These are phyloP conservation scores for Eudyptes chrysolophus DNA, from an alignment of 2,113 vertebrate genomes.

Conservation along the genomic window DNA sequence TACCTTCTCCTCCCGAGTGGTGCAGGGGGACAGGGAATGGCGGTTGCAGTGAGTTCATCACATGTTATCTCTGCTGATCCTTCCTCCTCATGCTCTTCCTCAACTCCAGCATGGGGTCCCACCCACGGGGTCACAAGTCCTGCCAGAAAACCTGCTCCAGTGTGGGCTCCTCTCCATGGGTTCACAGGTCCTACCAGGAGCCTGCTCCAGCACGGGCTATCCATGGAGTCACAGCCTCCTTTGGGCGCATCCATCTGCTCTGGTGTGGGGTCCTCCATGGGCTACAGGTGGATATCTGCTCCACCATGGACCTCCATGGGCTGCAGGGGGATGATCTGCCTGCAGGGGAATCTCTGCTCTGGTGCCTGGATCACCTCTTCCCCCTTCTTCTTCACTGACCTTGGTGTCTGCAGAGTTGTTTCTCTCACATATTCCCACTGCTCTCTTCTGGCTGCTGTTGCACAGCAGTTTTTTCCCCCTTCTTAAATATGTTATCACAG, in stretches of 20 bases:
- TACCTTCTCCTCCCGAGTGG: background rate
- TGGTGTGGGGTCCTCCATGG: background rate
- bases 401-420: background rate
- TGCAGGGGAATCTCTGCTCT: background rate
- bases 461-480: background rate
- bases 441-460: background rate
- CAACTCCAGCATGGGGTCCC: background rate
- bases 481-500: background rate
- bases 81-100: background rate
- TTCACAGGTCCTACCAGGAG: background rate
- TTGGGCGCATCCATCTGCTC: background rate
- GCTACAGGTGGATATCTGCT: background rate
- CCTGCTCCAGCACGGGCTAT: background rate
- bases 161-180: background rate
- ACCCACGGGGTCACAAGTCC: background rate
- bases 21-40: background rate
- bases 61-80: background rate
- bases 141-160: background rate
- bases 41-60: background rate
- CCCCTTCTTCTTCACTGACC: background rate
- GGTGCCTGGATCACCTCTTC: background rate
- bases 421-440: background rate
- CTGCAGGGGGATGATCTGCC: background rate
- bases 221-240: background rate
- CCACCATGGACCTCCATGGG: background rate